Base-by-base conservation (phyloP, 2,113 vertebrate species). In the Myotis brandtii region DNA sequence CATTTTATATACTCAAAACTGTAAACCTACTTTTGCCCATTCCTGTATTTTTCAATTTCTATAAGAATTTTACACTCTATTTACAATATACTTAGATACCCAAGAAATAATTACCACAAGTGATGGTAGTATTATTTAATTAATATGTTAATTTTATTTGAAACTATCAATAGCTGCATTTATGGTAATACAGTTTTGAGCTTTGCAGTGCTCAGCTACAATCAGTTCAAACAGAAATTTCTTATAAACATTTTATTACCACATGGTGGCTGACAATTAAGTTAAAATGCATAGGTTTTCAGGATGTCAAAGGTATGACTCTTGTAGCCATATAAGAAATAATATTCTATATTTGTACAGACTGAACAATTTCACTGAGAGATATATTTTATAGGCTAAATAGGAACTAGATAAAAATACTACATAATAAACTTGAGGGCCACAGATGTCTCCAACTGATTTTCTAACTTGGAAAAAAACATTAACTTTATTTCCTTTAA, bases 391-490 rank as follows among this genome's bases (percentile, higher is more conserved):
- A 52, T 34, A 95, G n/a, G 27, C 10, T 94, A 77, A 73, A 84
- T 1, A 85, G 84, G 67, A 67, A 69, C 30, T 73, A 62, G 79
- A 37, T 67, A 73, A 73, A 93, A 88, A 48, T 67, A 80, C 56
- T 50, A 52, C 17, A 67, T 67, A 89, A 80, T 21, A 62, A 93
- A 89, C 23, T 56, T 56, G 2, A 86, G 27, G 34, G 54, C 23
- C 32, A 83, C 25, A 54, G 20, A 76, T 30, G 25, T 50, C 73
- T 92, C 66, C 46, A 88, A 89, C 30, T 70, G 9, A 48, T 64
- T 75, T 59, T 75, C 48, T 93, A 64, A 92, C 82, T 89, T 89
- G 73, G 40, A 80, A 92, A n/a, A 89, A 93, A 79, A 76, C 67
- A 62, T 43, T 81, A 52, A 72, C 20, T 70, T 75, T 77, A 66